A percentile compares a stretch with the other conserved stretches of the same genome.
phyloP scores from a whole-genome alignment of 2,797 vertebrate species.

The Anguilla obscura region DNA sequence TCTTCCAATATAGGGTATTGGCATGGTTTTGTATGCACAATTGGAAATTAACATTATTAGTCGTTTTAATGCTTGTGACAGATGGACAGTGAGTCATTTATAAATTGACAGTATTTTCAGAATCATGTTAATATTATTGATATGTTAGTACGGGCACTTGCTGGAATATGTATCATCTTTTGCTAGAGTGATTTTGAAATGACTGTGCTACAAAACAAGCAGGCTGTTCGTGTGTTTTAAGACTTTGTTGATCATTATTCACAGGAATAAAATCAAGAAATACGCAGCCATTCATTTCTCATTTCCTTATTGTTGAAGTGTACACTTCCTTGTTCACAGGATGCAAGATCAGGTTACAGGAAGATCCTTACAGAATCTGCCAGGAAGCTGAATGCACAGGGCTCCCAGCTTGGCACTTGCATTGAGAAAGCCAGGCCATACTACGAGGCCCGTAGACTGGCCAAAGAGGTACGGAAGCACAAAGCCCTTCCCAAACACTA shows the following conservation, averaged over 20 bases:
- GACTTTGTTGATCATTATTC: not conserved
- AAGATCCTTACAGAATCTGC: constrained; percentile 88
- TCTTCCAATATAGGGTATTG: not conserved
- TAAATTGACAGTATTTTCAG: not conserved
- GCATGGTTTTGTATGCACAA: not conserved
- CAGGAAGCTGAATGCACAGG: constrained; percentile 82
- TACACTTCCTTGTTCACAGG: constrained; percentile 65
- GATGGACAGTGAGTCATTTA: not conserved
- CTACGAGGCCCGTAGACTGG: constrained; percentile 85
- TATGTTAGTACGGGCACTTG: not conserved
- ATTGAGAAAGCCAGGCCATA: constrained; percentile 90
- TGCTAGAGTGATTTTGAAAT: not conserved
- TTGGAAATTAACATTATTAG: not conserved
- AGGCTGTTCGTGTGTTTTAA: constrained; percentile 4
- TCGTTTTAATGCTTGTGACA: not conserved
- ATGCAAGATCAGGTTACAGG: constrained; percentile 85
- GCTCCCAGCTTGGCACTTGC: constrained; percentile 84
- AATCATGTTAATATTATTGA: not conserved
- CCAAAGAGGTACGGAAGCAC: constrained; percentile 79
- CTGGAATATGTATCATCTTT: not conserved
- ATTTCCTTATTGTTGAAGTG: not conserved
- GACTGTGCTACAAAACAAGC: not conserved
- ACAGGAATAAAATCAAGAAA: not conserved
- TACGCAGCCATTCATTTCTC: not conserved
- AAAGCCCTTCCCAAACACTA: not conserved